phyloP scores from a whole-genome alignment of 2,888 invertebrate genomes.

The Eristalinus sepulchralis region DNA sequence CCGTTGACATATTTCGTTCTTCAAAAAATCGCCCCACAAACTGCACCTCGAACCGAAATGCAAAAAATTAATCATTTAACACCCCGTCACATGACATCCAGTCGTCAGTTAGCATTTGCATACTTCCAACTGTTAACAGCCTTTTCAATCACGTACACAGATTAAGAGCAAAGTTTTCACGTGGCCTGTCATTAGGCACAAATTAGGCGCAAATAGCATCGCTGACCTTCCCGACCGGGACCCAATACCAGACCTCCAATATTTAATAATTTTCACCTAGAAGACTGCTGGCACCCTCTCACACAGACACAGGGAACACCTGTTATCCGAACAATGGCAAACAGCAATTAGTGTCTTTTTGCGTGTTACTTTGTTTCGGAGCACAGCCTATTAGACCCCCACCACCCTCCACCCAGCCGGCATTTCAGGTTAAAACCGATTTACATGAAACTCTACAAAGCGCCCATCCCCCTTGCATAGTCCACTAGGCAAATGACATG shows the following conservation, averaged over 20 bases:
- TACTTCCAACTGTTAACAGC: neutral
- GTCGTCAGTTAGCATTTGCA: neutral
- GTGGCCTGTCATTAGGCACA: constrained; percentile 7
- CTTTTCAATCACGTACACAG: constrained; percentile 33
- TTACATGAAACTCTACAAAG: constrained; percentile 24
- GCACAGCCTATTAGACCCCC: neutral
- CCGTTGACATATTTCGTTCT: neutral
- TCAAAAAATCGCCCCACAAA: neutral
- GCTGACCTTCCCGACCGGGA: constrained; percentile 21
- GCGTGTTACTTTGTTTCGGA: neutral
- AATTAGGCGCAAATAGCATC: constrained; percentile 17
- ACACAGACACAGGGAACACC: neutral
- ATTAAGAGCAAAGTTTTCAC: constrained; percentile 60
- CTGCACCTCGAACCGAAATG: neutral
- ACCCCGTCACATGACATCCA: neutral
- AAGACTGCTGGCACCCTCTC: neutral
- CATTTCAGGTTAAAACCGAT: constrained; percentile 44
- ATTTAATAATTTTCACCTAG: neutral
- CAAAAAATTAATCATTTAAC: neutral
- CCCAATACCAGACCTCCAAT: neutral
- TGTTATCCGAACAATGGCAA: neutral
- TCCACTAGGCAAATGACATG: constrained; percentile 3
- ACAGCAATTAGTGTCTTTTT: constrained; percentile 20
- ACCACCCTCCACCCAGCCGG: neutral
- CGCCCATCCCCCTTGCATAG: constrained; percentile 7